Evolutionary conservation across 1,140 invertebrate genomes (phyloP).

Genomic region (Homarus americanus): DNA sequence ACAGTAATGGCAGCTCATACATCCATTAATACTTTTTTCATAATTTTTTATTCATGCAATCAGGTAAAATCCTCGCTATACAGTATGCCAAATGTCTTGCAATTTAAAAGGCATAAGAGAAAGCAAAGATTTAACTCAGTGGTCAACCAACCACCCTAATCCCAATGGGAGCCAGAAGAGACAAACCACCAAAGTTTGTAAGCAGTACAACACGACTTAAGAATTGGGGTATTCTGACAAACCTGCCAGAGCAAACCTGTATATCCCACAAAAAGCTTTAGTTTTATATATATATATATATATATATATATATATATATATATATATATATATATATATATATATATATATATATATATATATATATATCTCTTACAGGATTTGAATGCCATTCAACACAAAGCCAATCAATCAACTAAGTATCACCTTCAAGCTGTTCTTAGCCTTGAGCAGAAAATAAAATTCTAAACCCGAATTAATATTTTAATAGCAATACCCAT

Average conservation of each 20-base stretch:
- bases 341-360: too few species aligned
- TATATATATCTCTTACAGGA: not conserved
- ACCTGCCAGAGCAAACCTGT: not conserved
- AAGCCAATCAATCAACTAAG: not conserved
- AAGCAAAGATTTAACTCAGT: too few species aligned
- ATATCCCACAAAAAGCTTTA: too few species aligned
- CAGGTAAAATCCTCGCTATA: too few species aligned
- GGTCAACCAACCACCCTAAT: not conserved
- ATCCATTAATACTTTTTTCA: too few species aligned
- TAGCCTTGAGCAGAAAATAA: slow-evolving; percentile 39
- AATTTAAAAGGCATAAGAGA: not conserved
- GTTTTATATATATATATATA: not conserved
- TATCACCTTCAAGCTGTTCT: not conserved
- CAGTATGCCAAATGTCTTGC: too few species aligned
- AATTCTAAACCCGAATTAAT: slow-evolving; percentile 50
- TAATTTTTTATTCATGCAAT: too few species aligned
- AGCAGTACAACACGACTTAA: not conserved
- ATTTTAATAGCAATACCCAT: slow-evolving; percentile 27
- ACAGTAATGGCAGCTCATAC: not conserved
- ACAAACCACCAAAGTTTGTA: too few species aligned
- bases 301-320: not conserved
- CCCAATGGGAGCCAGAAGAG: not conserved
- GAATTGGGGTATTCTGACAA: not conserved
- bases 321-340: not conserved
- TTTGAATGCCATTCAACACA: not conserved